Percentiles rank a stretch among this genome's conserved stretches.
Conservation (phyloP, 2,113 vertebrate genomes). For the Lipophrys pholis region DNA sequence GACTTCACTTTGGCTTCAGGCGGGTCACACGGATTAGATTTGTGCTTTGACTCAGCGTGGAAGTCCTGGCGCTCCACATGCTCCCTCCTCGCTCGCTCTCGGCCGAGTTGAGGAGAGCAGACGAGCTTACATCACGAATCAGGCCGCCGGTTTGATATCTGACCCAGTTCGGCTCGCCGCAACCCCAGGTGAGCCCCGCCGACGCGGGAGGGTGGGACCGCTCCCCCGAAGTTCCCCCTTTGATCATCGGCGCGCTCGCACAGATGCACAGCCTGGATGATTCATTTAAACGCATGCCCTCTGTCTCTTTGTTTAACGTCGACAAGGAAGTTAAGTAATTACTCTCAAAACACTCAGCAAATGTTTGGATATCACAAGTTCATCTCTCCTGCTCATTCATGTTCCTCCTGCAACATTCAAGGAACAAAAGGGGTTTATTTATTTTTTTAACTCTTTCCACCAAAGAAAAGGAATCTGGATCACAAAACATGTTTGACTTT, state of each 20-base stretch:
- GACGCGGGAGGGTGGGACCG: not conserved
- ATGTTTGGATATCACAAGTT: not conserved
- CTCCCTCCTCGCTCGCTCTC: slow-evolving; percentile 6
- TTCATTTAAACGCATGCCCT: slow-evolving; percentile 31
- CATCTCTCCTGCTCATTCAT: no score
- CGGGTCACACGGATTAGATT: not conserved
- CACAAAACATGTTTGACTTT: no score
- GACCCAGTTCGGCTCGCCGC: slow-evolving; percentile 41
- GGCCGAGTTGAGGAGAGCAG: slow-evolving; percentile 4
- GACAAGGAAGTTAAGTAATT: not conserved
- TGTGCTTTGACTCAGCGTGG: not conserved
- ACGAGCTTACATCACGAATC: slow-evolving; percentile 33
- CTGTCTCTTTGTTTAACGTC: slow-evolving; percentile 15
- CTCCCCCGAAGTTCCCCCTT: slow-evolving; percentile 26
- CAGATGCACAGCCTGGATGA: slow-evolving; percentile 17
- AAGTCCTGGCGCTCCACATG: not conserved
- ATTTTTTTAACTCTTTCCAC: no score
- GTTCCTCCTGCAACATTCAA: no score
- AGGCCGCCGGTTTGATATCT: slow-evolving; percentile 48
- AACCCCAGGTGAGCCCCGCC: slow-evolving; percentile 43
- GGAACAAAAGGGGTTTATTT: no score
- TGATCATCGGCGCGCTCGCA: slow-evolving; percentile 22
- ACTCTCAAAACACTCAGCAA: not conserved
- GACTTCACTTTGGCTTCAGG: not conserved
- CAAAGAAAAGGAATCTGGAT: no score